These are phyloP conservation scores for Aviceda subcristata DNA, from an alignment of 2,113 vertebrate species.

Conservation along the genomic window DNA sequence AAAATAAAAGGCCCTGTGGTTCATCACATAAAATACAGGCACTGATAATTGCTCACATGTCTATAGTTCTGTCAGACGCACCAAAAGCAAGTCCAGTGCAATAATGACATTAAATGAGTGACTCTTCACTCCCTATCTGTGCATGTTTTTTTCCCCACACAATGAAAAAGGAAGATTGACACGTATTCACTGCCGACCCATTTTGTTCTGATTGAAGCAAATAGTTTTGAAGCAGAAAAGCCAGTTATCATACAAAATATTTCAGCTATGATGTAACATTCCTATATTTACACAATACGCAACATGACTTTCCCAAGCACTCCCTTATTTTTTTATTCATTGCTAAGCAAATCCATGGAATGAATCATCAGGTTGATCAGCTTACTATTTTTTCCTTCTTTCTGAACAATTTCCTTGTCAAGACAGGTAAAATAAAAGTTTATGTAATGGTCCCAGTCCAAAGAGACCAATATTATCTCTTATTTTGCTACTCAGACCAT, in stretches of 20 bases:
- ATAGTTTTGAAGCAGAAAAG: neutral
- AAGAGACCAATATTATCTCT: neutral
- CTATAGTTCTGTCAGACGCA: neutral
- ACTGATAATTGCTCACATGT: neutral
- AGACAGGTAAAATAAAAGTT: neutral
- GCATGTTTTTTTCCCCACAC: neutral
- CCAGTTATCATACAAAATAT: neutral
- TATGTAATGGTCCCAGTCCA: neutral
- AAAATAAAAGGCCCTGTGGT: neutral
- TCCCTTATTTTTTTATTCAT: neutral
- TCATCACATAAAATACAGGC: neutral
- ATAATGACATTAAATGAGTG: neutral
- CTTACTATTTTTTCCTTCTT: neutral
- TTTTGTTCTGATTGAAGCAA: neutral
- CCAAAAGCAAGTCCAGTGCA: neutral
- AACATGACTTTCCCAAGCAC: neutral
- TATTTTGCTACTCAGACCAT: neutral
- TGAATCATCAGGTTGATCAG: neutral
- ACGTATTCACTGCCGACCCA: neutral
- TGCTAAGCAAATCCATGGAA: neutral
- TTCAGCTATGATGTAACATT: neutral
- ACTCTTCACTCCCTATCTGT: neutral
- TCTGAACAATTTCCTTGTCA: neutral
- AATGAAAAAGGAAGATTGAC: neutral
- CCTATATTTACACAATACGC: neutral